A percentile compares a stretch with the other conserved stretches of the same genome.
Evolutionary conservation across 2,113 vertebrate species (phyloP).

Genomic region (Barbus barbus): DNA sequence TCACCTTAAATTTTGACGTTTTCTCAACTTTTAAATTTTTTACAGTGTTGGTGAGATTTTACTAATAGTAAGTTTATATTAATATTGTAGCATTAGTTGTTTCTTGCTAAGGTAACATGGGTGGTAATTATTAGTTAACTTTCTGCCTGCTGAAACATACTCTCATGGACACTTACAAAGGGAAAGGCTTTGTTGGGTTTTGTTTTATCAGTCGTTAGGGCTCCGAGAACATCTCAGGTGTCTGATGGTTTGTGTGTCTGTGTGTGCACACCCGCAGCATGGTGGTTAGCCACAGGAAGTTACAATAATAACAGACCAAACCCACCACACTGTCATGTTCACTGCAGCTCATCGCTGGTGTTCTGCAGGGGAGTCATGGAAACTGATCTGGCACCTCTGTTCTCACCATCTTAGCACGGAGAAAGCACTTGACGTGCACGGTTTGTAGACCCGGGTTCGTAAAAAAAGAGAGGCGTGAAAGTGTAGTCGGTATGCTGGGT

Average conservation of each 20-base stretch:
- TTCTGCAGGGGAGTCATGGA: conserved; percentile 69
- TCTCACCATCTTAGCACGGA: conserved; percentile 52
- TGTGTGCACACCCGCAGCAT: conserved; percentile 19
- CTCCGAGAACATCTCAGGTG: conserved; percentile 16
- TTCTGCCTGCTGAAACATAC: background rate
- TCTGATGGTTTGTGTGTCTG: conserved; percentile 25
- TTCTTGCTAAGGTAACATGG: background rate
- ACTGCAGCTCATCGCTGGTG: conserved; percentile 62
- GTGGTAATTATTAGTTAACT: background rate
- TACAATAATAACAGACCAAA: conserved; percentile 71
- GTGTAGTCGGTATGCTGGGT: background rate
- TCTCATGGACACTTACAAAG: background rate
- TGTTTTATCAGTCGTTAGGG: conserved; percentile 7
- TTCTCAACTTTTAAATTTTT: no score
- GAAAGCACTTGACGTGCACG: background rate
- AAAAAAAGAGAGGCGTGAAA: background rate
- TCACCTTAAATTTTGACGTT: no score
- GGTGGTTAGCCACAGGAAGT: conserved; percentile 65
- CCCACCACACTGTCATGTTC: conserved; percentile 61
- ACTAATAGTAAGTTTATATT: background rate
- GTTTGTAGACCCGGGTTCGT: background rate
- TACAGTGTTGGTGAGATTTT: background rate
- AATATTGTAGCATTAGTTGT: background rate
- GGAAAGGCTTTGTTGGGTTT: background rate
- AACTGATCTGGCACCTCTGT: conserved; percentile 68